phyloP scores from a whole-genome alignment of 2,113 vertebrate species.

The Oncorhynchus keta region DNA sequence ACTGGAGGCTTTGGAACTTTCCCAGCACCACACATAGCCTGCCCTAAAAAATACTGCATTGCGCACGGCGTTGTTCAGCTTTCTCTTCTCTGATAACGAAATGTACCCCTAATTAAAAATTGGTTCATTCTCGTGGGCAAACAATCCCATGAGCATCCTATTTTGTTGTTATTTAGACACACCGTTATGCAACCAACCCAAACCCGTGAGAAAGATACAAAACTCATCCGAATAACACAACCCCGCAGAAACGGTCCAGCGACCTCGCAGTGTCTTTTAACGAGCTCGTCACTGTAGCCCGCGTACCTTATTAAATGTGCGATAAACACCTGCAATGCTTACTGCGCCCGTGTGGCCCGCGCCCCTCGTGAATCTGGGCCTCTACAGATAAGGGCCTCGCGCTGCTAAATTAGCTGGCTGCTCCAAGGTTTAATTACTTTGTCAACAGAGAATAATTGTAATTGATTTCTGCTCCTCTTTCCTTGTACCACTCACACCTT shows the following conservation, averaged over 20 bases:
- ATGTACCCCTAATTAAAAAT: neutral
- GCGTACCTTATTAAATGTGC: neutral
- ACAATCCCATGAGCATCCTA: too few species aligned
- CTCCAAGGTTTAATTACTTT: slow-evolving; percentile 87
- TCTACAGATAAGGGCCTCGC: slow-evolving; percentile 72
- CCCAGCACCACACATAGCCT: slow-evolving; percentile 14
- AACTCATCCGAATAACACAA: neutral
- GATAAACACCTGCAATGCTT: slow-evolving; percentile 35
- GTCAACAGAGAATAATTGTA: slow-evolving; percentile 94
- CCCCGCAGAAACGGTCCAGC: neutral
- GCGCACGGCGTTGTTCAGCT: slow-evolving; percentile 42
- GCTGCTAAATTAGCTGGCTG: slow-evolving; percentile 67
- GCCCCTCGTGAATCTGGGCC: slow-evolving; percentile 75
- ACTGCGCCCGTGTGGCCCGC: slow-evolving; percentile 35
- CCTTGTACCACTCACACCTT: slow-evolving; percentile 34
- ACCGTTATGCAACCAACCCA: too few species aligned
- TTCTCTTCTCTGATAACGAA: neutral
- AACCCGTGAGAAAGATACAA: neutral
- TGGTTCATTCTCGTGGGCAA: too few species aligned
- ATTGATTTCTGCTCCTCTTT: slow-evolving; percentile 83
- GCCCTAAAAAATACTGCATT: slow-evolving; percentile 62
- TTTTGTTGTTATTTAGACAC: too few species aligned
- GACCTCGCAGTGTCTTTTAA: neutral
- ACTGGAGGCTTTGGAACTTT: slow-evolving; percentile 22
- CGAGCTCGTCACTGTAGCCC: neutral